Evolutionary conservation across 2,888 invertebrate genomes (phyloP).

Genomic region (Caenorhabditis sp.): DNA sequence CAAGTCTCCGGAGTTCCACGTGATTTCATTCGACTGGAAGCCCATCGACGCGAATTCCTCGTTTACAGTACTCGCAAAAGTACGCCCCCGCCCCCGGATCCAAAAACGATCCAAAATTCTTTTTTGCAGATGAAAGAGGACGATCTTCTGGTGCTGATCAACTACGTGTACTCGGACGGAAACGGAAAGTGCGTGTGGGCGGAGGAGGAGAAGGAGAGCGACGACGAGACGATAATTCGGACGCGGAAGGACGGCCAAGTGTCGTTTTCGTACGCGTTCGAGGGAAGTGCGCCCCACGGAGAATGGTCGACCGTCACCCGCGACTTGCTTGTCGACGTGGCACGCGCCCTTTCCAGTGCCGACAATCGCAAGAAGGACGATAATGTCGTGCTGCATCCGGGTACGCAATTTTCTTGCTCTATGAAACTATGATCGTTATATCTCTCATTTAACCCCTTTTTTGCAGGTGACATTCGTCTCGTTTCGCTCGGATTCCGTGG

Average conservation of each 20-base stretch:
- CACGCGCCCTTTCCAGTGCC: constrained; percentile 65
- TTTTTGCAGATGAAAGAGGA: constrained; percentile 57
- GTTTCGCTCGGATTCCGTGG: constrained; percentile 69
- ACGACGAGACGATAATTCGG: constrained; percentile 20
- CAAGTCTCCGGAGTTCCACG: constrained; percentile 55
- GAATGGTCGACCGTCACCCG: constrained; percentile 64
- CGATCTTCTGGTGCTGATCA: constrained; percentile 64
- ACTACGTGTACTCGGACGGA: constrained; percentile 61
- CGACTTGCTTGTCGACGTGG: constrained; percentile 70
- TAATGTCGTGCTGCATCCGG: constrained; percentile 60
- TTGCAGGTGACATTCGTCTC: constrained; percentile 62
- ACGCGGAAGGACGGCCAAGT: constrained; percentile 53
- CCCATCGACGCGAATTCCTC: constrained; percentile 64
- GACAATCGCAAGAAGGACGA: constrained; percentile 51
- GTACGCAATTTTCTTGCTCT: no score
- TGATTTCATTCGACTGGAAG: constrained; percentile 65
- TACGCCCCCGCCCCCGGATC: no score
- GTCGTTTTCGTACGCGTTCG: constrained; percentile 63
- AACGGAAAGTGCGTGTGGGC: constrained; percentile 61
- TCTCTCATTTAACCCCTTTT: no score
- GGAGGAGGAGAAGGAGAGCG: constrained; percentile 48
- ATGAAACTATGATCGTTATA: no score
- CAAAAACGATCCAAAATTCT: no score
- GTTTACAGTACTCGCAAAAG: constrained; percentile 64
- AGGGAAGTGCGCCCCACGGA: constrained; percentile 10